phyloP scores from a whole-genome alignment of 2,888 invertebrate species.

The Ptychoptera albimana region DNA sequence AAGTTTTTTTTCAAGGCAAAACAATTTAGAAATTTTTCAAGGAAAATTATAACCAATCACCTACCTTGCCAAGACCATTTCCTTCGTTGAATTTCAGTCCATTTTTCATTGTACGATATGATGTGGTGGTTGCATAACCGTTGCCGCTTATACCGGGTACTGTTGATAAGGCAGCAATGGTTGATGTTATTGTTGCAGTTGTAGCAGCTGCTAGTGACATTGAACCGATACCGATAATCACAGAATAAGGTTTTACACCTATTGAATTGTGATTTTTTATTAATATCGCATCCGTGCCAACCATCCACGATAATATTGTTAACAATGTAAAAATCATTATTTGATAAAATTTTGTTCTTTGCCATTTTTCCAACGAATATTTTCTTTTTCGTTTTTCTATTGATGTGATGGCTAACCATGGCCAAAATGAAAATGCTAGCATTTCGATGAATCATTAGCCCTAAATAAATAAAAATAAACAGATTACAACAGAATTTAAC shows the following conservation, averaged over 20 bases:
- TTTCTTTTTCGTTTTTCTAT: not conserved
- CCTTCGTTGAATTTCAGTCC: not conserved
- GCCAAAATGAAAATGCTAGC: slow-evolving; percentile 4
- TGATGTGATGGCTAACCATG: slow-evolving; percentile 4
- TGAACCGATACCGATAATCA: not conserved
- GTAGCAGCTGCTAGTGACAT: not conserved
- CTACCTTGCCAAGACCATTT: not conserved
- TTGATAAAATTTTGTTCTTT: not conserved
- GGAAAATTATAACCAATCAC: not conserved
- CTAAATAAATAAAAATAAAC: not conserved
- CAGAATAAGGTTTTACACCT: too few species aligned
- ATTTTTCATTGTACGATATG: not conserved
- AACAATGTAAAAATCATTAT: not conserved
- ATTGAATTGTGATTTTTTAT: too few species aligned
- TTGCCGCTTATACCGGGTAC: too few species aligned
- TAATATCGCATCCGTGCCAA: too few species aligned
- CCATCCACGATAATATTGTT: not conserved
- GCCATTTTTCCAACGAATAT: not conserved
- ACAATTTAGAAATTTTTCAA: not conserved
- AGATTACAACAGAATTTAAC: not conserved
- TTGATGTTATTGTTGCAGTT: too few species aligned
- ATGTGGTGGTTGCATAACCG: not conserved
- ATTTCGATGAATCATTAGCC: slow-evolving; percentile 4
- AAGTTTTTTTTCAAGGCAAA: not conserved
- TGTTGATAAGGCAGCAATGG: too few species aligned